These are phyloP conservation scores for Ceryle rudis DNA, from an alignment of 2,797 vertebrate genomes.

Conservation along the genomic window DNA sequence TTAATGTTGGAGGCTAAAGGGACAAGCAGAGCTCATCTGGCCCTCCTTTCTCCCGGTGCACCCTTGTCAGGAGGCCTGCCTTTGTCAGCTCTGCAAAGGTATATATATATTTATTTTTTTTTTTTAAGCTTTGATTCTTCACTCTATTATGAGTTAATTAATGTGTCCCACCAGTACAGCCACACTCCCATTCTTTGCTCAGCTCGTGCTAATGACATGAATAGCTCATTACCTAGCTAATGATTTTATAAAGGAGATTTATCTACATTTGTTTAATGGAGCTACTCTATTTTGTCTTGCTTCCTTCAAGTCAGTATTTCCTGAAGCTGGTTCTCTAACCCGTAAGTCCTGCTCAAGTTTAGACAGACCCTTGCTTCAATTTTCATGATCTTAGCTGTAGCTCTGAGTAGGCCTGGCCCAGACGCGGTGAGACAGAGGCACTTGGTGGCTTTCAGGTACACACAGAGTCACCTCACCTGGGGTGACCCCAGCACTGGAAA, in stretches of 20 bases:
- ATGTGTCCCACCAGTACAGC: constrained; percentile 2
- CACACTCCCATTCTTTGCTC: background rate
- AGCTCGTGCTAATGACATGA: constrained; percentile 19
- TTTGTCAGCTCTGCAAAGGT: background rate
- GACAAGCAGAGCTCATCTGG: background rate
- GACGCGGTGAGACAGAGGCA: background rate
- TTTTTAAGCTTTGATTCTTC: background rate
- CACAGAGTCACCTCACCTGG: background rate
- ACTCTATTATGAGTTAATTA: constrained; percentile 26
- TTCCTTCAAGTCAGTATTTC: background rate
- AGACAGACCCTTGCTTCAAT: background rate
- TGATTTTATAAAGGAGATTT: constrained; percentile 50
- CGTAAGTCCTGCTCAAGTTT: background rate
- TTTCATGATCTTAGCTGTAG: background rate
- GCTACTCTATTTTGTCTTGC: background rate
- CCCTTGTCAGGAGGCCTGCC: background rate
- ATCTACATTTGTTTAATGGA: constrained; percentile 40
- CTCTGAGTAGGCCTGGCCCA: background rate
- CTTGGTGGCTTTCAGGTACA: background rate
- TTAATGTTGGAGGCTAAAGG: background rate
- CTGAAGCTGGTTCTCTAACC: background rate
- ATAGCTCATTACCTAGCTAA: constrained; percentile 56
- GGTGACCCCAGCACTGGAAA: background rate
- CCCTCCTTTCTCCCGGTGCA: background rate
- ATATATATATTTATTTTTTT: background rate